Conservation (phyloP, 2,888 invertebrate genomes). For the Steinernema carpocapsae region DNA sequence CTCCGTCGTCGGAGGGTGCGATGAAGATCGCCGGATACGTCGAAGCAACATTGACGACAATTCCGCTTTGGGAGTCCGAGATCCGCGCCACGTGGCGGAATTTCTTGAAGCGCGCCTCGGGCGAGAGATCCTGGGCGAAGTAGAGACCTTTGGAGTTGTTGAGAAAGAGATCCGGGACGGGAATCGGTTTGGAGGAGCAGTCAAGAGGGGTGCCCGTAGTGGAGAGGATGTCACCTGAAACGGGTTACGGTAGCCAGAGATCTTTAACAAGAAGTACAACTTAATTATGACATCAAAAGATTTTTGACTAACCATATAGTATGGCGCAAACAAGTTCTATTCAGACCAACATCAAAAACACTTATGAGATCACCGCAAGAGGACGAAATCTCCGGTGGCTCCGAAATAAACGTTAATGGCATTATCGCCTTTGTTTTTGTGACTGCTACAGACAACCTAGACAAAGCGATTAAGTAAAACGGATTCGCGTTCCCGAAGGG, state of each 20-base stretch:
- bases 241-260: too few species aligned
- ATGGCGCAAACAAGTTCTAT: too few species aligned
- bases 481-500: too few species aligned
- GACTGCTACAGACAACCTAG: too few species aligned
- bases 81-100: conserved; percentile 20
- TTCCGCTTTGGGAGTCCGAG: neutral
- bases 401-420: too few species aligned
- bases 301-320: too few species aligned
- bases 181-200: conserved; percentile 5
- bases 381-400: too few species aligned
- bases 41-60: conserved; percentile 25
- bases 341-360: too few species aligned
- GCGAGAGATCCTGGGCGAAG: conserved; percentile 25
- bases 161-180: neutral
- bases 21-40: conserved; percentile 23
- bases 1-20: neutral
- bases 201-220: conserved; percentile 7
- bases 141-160: neutral
- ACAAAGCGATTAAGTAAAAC: too few species aligned
- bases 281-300: too few species aligned
- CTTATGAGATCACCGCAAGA: too few species aligned
- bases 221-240: conserved; percentile 1
- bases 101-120: conserved; percentile 20
- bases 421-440: too few species aligned
- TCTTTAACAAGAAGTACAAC: neutral